A percentile compares a stretch with the other conserved stretches of the same genome.
phyloP scores from a whole-genome alignment of 2,113 vertebrate species.

The Formicarius rufipectus region DNA sequence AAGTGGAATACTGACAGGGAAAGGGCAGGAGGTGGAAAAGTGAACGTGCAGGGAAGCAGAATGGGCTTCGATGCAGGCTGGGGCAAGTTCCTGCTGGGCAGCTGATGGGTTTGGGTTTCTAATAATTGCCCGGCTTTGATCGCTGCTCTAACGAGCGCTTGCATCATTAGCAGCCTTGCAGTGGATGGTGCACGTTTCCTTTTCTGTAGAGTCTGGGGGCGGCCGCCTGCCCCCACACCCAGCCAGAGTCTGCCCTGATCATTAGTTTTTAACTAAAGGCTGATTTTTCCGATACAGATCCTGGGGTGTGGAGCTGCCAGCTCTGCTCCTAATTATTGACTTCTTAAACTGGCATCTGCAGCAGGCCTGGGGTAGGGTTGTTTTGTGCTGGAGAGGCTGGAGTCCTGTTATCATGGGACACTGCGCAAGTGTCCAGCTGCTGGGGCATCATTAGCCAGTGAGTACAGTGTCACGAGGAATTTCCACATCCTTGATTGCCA shows the following conservation, averaged over 20 bases:
- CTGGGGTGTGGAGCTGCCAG: background rate
- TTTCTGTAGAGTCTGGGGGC: background rate
- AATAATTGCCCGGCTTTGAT: background rate
- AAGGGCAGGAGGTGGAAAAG: background rate
- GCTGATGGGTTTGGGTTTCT: background rate
- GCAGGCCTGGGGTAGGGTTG: fast-evolving
- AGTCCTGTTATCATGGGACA: background rate
- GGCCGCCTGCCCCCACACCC: fast-evolving
- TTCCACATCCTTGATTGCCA: background rate
- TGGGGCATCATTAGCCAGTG: background rate
- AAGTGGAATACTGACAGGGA: background rate
- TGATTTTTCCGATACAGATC: background rate
- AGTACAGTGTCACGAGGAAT: fast-evolving
- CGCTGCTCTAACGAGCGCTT: fast-evolving
- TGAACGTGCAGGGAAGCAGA: fast-evolving
- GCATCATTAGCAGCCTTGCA: background rate
- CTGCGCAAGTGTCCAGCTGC: background rate
- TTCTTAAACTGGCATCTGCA: background rate
- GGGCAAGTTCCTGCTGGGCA: background rate
- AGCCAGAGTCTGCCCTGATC: background rate
- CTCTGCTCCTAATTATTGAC: background rate
- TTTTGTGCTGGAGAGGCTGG: background rate
- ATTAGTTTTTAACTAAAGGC: background rate
- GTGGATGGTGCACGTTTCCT: background rate
- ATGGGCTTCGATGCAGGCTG: background rate